A percentile compares a stretch with the other conserved stretches of the same genome.
These are phyloP conservation scores for Takifugu flavidus DNA, from an alignment of 2,113 vertebrate species.

Conservation along the genomic window DNA sequence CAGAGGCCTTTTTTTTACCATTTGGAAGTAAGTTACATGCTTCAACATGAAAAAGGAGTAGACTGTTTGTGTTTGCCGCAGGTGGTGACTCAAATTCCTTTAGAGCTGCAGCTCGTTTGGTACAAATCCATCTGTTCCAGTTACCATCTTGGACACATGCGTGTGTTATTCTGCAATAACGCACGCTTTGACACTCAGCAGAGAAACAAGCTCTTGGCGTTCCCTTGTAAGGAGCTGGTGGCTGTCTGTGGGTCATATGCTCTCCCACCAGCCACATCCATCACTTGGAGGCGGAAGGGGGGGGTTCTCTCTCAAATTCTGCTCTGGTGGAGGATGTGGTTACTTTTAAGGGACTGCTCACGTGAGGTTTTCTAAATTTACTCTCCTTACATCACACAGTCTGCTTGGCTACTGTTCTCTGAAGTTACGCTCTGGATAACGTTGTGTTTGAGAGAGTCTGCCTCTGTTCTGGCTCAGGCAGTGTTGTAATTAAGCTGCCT, in stretches of 20 bases:
- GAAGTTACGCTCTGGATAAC: not conserved
- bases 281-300: conserved; percentile 42
- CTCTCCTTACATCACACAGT: conserved; percentile 24
- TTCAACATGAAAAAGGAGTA: not conserved
- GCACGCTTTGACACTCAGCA: conserved; percentile 17
- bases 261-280: conserved; percentile 50
- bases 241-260: conserved; percentile 47
- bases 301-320: conserved; percentile 13
- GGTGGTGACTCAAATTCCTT: not conserved
- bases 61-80: not conserved
- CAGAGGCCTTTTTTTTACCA: not conserved
- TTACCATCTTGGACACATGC: not conserved
- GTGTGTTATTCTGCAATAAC: not conserved
- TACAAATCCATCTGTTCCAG: conserved; percentile 1
- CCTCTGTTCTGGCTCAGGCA: conserved; percentile 2
- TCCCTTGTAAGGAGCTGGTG: conserved; percentile 51
- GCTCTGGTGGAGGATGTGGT: conserved; percentile 29
- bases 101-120: no score
- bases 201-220: conserved; percentile 32
- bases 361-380: conserved; percentile 36
- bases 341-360: conserved; percentile 32
- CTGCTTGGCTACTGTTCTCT: conserved; percentile 7
- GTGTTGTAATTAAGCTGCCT: conserved; percentile 5
- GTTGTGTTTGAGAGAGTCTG: not conserved
- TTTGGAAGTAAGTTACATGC: not conserved